Base-by-base conservation (phyloP, 2,797 vertebrate species). In the Manis javanica region DNA sequence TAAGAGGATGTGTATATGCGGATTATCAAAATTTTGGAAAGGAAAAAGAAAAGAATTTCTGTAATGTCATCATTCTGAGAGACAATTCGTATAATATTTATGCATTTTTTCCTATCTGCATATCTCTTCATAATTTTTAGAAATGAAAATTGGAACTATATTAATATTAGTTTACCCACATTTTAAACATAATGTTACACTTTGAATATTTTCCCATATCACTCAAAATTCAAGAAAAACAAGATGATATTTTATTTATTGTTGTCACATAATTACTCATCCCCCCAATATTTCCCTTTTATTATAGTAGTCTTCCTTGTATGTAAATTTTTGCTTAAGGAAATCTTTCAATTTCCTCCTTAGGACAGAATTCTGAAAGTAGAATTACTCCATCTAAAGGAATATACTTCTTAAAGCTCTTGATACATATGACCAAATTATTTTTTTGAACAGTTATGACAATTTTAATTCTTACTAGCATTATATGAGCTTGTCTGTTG, bases 201-300 rank as follows among this genome's bases (percentile, higher is more conserved):
- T 95, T 87, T 96, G 5, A 95, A 78, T 95, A 94, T 61, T 69
- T 97, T 93, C 4, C 91, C n/a, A 51, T 94, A 49, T n/a, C 23
- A 49, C 63, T 85, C 34, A 92, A 86, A 75, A 88, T 88, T 69
- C 46, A 83, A 55, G 12, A 86, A 93, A 77, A 90, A 61, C 29
- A 83, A 3, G 2, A 51, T 81, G 72, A 42, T 72, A 31, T 82
- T 93, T 88, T 95, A 90, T 66, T 97, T 85, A 34, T 88, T 61
- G 26, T 57, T 94, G 68, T 46, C 23, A 93, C 15, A 59, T 85
- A 68, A 74, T 89, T 87, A 57, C 18, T 39, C 23, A 57, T 81
- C 18, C 29, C 19, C 29, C 29, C 7, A 51, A 7, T 57, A 82
- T 83, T 97, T 94, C 34, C 81, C 13, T 66, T 29, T 57, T 88